A percentile compares a stretch with the other conserved stretches of the same genome.
Evolutionary conservation across 2,797 vertebrate species (phyloP).

Genomic region (Paratrypauchen microcephalus): DNA sequence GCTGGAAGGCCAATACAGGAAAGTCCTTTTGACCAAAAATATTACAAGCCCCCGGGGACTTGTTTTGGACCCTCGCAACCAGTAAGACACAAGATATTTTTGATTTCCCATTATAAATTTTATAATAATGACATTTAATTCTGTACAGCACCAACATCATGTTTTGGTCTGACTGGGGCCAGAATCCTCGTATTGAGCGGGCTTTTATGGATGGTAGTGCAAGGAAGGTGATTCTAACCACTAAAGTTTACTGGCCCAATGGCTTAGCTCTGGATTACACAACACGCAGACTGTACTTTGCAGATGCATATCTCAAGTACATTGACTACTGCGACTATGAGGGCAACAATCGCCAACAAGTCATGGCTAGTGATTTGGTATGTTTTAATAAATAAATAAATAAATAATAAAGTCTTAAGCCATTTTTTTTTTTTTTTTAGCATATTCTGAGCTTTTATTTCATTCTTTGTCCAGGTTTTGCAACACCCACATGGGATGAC

Average conservation of each 20-base stretch:
- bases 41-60: constrained; percentile 75
- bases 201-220: constrained; percentile 71
- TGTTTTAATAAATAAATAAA: constrained; percentile 34
- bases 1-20: constrained; percentile 71
- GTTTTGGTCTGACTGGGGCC: constrained; percentile 82
- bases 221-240: constrained; percentile 70
- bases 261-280: constrained; percentile 80
- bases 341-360: constrained; percentile 87
- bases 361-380: constrained; percentile 90
- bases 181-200: constrained; percentile 75
- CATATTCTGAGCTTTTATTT: not conserved
- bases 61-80: constrained; percentile 74
- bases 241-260: constrained; percentile 78
- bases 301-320: constrained; percentile 91
- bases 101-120: not conserved
- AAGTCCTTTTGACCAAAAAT: constrained; percentile 73
- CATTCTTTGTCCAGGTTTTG: constrained; percentile 73
- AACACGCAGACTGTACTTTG: constrained; percentile 88
- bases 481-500: constrained; percentile 87
- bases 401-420: not conserved
- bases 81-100: constrained; percentile 52
- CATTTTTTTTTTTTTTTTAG: too few relatives aligned
- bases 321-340: constrained; percentile 94
- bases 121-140: not conserved
- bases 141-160: constrained; percentile 69